These are phyloP conservation scores for Hemicentrotus pulcherrimus DNA, from an alignment of 35 echinoderm and acorn worm genomes.

Conservation along the genomic window DNA sequence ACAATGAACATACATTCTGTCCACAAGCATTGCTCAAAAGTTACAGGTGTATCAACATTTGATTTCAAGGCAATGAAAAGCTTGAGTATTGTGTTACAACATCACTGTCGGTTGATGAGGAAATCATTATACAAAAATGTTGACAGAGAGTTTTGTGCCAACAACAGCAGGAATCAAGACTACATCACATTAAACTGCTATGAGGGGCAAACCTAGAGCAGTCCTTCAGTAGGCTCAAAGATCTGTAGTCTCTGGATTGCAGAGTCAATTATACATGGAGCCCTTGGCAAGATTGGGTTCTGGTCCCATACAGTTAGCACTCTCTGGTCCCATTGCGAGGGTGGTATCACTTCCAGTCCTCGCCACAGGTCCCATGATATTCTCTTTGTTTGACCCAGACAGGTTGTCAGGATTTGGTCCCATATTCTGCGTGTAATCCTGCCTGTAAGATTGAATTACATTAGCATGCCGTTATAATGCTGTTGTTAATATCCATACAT, in stretches of 20 bases:
- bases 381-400: not conserved
- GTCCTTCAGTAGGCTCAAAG: not conserved
- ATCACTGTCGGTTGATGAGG: too few species aligned
- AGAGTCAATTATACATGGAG: not conserved
- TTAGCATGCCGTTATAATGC: not conserved
- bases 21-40: not conserved
- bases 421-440: not conserved
- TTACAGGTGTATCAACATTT: not conserved
- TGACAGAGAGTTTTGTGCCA: too few species aligned
- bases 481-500: not conserved
- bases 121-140: too few species aligned
- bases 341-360: not conserved
- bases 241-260: not conserved
- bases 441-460: not conserved
- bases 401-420: not conserved
- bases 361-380: not conserved
- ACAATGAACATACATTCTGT: not conserved
- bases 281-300: conserved; percentile 23
- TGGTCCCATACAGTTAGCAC: not conserved
- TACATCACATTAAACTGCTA: too few species aligned
- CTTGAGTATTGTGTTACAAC: too few species aligned
- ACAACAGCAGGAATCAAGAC: too few species aligned
- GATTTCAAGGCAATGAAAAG: too few species aligned
- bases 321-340: not conserved
- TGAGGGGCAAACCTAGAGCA: not conserved